A percentile compares a stretch with the other conserved stretches of the same genome.
Conservation (phyloP, 2,888 invertebrate species). For the Limenitis arthemis region DNA sequence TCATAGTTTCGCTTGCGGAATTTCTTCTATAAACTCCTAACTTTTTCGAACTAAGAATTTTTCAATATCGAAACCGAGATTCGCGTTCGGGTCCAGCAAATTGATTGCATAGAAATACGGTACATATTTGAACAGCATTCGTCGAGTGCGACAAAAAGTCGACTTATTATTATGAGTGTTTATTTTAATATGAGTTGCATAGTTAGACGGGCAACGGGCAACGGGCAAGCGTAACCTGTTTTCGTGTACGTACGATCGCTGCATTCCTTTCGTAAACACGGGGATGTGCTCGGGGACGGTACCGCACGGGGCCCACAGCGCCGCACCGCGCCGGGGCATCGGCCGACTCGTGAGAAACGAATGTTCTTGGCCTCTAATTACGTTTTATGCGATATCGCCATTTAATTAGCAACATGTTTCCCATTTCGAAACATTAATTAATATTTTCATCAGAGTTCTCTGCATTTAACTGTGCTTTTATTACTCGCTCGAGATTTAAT, state of each 20-base stretch:
- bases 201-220: conserved; percentile 26
- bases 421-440: conserved; percentile 70
- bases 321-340: conserved; percentile 32
- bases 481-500: conserved; percentile 68
- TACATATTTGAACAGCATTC: conserved; percentile 8
- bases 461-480: conserved; percentile 70
- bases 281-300: conserved; percentile 36
- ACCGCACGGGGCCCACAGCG: conserved; percentile 32
- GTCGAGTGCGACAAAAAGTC: conserved; percentile 34
- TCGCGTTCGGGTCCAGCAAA: conserved; percentile 11
- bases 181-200: conserved; percentile 39
- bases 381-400: conserved; percentile 70
- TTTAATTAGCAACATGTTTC: conserved; percentile 71
- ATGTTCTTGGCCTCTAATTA: conserved; percentile 68
- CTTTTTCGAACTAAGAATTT: conserved; percentile 34
- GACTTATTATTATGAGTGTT: conserved; percentile 42
- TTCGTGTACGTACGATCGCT: conserved; percentile 41
- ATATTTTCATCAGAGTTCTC: conserved; percentile 70
- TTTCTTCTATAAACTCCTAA: conserved; percentile 50
- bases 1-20: conserved; percentile 56
- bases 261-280: conserved; percentile 52
- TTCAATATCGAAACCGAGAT: conserved; percentile 32
- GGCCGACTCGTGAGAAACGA: conserved; percentile 61
- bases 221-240: conserved; percentile 54
- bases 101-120: conserved; percentile 13